phyloP scores from a whole-genome alignment of 1,140 invertebrate genomes.

The Drosophila lini region DNA sequence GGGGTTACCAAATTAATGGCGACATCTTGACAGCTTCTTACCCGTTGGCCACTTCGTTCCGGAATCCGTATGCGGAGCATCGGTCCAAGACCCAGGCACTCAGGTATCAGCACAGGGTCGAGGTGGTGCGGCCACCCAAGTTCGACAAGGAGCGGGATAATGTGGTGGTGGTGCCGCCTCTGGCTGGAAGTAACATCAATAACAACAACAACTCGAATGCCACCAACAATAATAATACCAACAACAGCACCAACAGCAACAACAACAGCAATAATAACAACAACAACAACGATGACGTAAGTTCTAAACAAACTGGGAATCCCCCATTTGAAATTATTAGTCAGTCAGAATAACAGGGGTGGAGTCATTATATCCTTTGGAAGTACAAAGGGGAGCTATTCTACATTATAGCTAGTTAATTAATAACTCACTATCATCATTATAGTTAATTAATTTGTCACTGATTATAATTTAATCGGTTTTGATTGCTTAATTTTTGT shows the following conservation, averaged over 20 bases:
- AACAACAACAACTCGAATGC: conserved; percentile 53
- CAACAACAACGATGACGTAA: conserved; percentile 84
- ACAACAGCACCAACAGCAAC: conserved; percentile 37
- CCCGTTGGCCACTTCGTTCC: conserved; percentile 41
- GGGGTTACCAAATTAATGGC: conserved; percentile 13
- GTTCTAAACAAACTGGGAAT: conserved; percentile 1
- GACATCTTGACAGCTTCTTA: conserved; percentile 31
- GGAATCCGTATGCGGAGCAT: conserved; percentile 57
- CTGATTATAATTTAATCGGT: background rate
- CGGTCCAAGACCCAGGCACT: conserved; percentile 56
- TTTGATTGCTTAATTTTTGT: background rate
- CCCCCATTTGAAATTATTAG: background rate
- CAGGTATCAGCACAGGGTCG: conserved; percentile 62
- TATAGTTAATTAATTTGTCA: background rate
- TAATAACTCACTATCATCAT: background rate
- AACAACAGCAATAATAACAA: conserved; percentile 44
- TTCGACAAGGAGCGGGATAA: conserved; percentile 60
- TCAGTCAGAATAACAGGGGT: background rate
- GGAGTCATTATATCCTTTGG: background rate
- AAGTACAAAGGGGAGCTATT: background rate
- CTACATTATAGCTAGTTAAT: background rate
- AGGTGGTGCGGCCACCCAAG: conserved; percentile 54
- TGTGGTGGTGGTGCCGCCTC: conserved; percentile 58
- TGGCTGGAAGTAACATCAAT: conserved; percentile 39
- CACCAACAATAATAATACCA: conserved; percentile 35